Base-by-base conservation (phyloP, 2,888 invertebrate genomes). In the Drosophila dives region DNA sequence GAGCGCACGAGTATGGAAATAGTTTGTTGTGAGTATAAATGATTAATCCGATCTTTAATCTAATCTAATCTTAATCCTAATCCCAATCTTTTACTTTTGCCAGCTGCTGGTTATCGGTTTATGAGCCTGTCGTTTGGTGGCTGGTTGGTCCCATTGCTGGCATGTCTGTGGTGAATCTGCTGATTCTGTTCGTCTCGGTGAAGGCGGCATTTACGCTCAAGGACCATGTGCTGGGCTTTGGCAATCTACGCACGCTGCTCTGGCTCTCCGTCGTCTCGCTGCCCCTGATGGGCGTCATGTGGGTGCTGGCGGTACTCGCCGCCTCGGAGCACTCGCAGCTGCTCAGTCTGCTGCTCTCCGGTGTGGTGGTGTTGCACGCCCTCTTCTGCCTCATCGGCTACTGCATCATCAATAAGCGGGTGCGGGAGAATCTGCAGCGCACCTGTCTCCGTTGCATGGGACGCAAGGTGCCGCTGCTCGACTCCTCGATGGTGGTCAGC, bases 41-140 rank as follows among this genome's bases (percentile, higher is more conserved):
- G 34, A 11, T 17, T 17, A 15, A 32, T 10, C 15, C 2, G 0
- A 38, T n/a, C 3, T 38, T n/a, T 8, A 17, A 12, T 53, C 23
- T 23, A 34, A 49, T 49, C 17, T 3, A 49, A 49, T 49, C 17
- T 0, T 0, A 29, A 49, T 26, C 17, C 17, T 10, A 3, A 17
- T 11, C 5, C 3, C 49, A 49, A 49, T 49, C 26, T 49, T 1
- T 17, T 17, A 17, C 10, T 49, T 34, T 11, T 49, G 17, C 26
- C 17, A 98, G 98, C 92, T 99, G 99, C 93, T 99, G 99, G 99
- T 94, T 99, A 73, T 97, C 97, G 11, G 95, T 98, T 49, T 97
- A 98, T 92, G 98, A 98, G 92, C 96, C 97, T 29, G 97, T 98
- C 29, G 97, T 99, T 51, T 99, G 99, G 99, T 97, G 98, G 94